phyloP scores from a whole-genome alignment of 2,888 invertebrate genomes.

The Pinctada fucata region DNA sequence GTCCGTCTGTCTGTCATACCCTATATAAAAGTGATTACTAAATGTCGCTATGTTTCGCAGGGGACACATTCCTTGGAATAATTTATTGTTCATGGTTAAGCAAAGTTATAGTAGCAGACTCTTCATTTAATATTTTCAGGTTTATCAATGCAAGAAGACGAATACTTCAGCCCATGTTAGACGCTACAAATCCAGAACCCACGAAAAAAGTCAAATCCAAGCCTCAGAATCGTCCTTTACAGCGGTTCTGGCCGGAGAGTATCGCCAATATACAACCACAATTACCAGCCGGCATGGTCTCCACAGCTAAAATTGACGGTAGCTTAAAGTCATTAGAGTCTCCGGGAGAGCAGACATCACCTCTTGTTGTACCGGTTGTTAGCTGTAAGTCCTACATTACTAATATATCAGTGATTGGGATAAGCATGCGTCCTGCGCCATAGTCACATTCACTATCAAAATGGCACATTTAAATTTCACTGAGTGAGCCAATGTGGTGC shows the following conservation, averaged over 20 bases:
- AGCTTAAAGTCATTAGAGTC: background rate
- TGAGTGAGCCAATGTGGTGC: no score
- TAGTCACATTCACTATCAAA: no score
- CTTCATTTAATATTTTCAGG: constrained; percentile 57
- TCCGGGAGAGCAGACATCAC: background rate
- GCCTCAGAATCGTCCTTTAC: constrained; percentile 78
- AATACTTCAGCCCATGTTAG: constrained; percentile 94
- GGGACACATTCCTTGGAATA: no score
- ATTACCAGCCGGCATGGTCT: constrained; percentile 22
- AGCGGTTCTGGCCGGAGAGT: constrained; percentile 86
- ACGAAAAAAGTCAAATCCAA: constrained; percentile 77
- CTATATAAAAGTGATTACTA: no score
- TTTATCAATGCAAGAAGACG: constrained; percentile 93
- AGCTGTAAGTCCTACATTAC: constrained; percentile 1
- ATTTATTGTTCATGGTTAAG: no score
- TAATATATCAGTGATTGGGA: no score
- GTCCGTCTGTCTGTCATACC: no score
- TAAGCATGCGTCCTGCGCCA: no score
- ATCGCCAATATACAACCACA: constrained; percentile 78
- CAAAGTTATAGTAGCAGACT: no score
- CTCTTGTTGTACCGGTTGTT: constrained; percentile 16
- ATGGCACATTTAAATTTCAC: no score
- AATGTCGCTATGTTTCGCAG: no score
- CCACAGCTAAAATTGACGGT: constrained; percentile 6
- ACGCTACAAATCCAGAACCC: constrained; percentile 79